Percentiles rank a stretch among this genome's conserved stretches.
These are phyloP conservation scores for Allygus modestus DNA, from an alignment of 2,888 invertebrate genomes.

Conservation along the genomic window DNA sequence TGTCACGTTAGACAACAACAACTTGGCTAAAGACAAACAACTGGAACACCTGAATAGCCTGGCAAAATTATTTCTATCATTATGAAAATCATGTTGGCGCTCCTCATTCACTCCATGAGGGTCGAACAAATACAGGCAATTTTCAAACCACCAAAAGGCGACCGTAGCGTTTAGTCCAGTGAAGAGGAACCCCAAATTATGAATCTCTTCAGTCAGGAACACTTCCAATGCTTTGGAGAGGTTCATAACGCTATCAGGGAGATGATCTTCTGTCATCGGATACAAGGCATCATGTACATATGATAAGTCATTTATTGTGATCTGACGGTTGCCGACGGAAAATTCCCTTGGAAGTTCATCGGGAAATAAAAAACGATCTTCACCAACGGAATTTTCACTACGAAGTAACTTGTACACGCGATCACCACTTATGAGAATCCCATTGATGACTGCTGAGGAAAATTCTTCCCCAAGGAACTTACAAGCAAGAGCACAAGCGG, in stretches of 20 bases:
- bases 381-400: neutral
- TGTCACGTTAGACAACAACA: no score
- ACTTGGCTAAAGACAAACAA: no score
- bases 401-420: neutral
- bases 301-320: neutral
- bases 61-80: neutral
- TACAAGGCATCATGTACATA: neutral
- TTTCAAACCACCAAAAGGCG: neutral
- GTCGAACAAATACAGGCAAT: neutral
- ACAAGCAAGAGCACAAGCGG: neutral
- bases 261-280: neutral
- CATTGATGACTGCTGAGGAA: neutral
- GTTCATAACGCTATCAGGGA: neutral
- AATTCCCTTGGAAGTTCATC: conserved; percentile 31
- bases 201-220: neutral
- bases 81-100: neutral
- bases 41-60: neutral
- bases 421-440: conserved; percentile 1
- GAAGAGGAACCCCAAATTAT: neutral
- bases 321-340: neutral
- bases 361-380: neutral
- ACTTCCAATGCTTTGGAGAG: neutral
- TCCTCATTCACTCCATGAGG: conserved; percentile 1
- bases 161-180: neutral
- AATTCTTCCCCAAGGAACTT: neutral